Evolutionary conservation across 2,797 vertebrate genomes (phyloP).

Genomic region (Mus minutoides): DNA sequence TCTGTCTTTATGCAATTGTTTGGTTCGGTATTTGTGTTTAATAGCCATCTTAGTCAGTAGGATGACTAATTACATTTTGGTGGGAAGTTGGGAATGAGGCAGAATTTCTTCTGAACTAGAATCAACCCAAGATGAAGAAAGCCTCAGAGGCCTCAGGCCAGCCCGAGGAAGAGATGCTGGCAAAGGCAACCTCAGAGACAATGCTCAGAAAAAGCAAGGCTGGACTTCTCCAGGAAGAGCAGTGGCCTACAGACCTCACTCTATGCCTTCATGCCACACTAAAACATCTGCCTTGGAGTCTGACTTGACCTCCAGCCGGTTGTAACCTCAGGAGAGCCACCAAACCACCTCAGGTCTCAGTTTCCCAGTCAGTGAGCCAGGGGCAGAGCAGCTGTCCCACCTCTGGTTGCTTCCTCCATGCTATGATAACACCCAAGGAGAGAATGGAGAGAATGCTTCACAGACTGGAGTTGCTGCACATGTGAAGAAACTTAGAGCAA

Average conservation of each 20-base stretch:
- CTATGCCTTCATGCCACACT: background rate
- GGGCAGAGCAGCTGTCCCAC: background rate
- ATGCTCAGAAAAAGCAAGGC: background rate
- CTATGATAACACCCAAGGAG: background rate
- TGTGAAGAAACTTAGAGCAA: background rate
- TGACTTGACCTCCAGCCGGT: background rate
- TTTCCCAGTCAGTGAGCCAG: background rate
- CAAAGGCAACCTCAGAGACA: background rate
- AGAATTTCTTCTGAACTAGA: background rate
- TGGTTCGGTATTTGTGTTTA: background rate
- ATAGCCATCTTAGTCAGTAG: background rate
- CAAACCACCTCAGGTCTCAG: background rate
- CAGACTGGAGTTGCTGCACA: background rate
- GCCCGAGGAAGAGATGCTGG: background rate
- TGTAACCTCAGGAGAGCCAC: background rate
- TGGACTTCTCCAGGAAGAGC: background rate
- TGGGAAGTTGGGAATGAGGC: background rate
- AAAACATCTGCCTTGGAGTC: background rate
- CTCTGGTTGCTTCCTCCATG: fast-evolving
- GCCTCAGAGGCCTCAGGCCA: background rate
- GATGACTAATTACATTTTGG: background rate
- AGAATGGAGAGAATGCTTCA: background rate
- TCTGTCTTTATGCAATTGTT: background rate
- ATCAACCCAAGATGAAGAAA: background rate
- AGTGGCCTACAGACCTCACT: background rate